These are phyloP conservation scores for Chalcosyrphus nemorum DNA, from an alignment of 2,888 invertebrate genomes.

Conservation along the genomic window DNA sequence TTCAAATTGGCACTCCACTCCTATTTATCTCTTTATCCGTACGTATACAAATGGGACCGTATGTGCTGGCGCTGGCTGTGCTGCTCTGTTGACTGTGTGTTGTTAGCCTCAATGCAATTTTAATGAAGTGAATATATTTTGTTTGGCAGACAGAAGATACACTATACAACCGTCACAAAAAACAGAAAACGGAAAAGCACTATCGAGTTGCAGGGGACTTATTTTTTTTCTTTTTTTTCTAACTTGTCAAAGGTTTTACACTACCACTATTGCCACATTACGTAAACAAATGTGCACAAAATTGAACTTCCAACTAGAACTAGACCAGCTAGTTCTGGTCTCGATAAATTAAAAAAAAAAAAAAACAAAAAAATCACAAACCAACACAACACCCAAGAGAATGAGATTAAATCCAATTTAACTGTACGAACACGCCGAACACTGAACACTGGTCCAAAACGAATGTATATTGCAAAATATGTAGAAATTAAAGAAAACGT, in stretches of 20 bases:
- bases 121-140: constrained; percentile 54
- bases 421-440: constrained; percentile 27
- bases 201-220: constrained; percentile 17
- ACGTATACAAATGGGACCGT: constrained; percentile 44
- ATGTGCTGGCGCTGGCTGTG: neutral
- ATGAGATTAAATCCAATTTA: constrained; percentile 38
- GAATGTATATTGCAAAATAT: constrained; percentile 33
- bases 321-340: constrained; percentile 57
- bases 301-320: constrained; percentile 38
- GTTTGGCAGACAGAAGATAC: constrained; percentile 21
- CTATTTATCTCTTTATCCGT: constrained; percentile 47
- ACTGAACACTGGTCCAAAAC: constrained; percentile 13
- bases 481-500: constrained; percentile 14
- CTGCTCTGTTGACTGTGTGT: constrained; percentile 12
- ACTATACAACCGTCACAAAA: constrained; percentile 6
- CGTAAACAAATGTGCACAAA: constrained; percentile 31
- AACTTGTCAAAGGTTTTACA: constrained; percentile 5
- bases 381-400: neutral
- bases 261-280: constrained; percentile 27
- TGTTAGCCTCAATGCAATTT: constrained; percentile 67
- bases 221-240: neutral
- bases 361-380: too few relatives aligned
- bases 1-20: constrained; percentile 63
- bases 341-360: constrained; percentile 31
- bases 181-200: constrained; percentile 4